Evolutionary conservation across 1,140 invertebrate species (phyloP).

Genomic region (Cyrtorhinus lividipennis): DNA sequence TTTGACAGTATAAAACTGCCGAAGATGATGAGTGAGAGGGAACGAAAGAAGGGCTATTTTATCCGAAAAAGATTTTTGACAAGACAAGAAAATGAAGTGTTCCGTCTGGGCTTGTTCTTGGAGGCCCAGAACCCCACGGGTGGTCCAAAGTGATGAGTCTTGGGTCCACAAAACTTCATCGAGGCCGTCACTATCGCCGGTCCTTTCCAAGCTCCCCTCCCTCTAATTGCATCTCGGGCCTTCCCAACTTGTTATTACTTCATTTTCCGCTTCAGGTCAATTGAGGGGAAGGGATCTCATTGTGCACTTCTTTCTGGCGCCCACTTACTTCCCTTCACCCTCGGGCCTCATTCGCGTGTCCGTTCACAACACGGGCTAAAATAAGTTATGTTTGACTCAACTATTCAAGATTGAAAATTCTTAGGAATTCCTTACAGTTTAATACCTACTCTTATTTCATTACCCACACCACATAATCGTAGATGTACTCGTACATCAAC

Average conservation of each 20-base stretch:
- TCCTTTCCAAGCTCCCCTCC: neutral
- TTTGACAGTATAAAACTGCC: too few relatives aligned
- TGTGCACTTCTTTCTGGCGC: neutral
- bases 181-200: neutral
- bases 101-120: neutral
- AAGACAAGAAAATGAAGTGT: neutral
- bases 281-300: constrained; percentile 14
- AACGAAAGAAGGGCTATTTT: too few relatives aligned
- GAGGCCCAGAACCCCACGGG: neutral
- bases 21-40: too few relatives aligned
- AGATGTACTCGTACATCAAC: too few relatives aligned
- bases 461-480: too few relatives aligned
- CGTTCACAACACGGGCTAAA: too few relatives aligned
- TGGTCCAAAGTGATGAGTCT: constrained; percentile 9
- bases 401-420: too few relatives aligned
- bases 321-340: neutral
- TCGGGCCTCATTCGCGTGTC: neutral
- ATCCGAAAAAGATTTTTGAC: too few relatives aligned
- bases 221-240: constrained; percentile 11
- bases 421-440: too few relatives aligned
- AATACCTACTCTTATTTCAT: too few relatives aligned
- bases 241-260: constrained; percentile 6
- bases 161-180: constrained; percentile 8
- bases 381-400: too few relatives aligned
- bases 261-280: constrained; percentile 11